Evolutionary conservation across 2,888 invertebrate genomes (phyloP), one percentile per base, ranked within the genome.

Genomic region (Phania funesta): DNA sequence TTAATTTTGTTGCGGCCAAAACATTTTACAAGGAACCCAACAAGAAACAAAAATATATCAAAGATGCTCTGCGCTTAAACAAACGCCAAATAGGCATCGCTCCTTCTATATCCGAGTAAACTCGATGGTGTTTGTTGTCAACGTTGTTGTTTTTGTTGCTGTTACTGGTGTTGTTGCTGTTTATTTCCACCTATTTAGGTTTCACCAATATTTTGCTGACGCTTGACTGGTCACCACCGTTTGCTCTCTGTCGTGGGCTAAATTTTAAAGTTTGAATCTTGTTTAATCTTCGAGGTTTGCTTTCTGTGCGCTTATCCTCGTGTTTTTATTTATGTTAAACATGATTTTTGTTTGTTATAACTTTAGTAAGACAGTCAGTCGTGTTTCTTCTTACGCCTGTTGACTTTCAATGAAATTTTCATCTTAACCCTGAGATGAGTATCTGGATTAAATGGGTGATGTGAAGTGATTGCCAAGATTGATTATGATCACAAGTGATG

Each of bases 1-100:
- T 89, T 88, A 87, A 89, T 88, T 89, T 86, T 87, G 52, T 68
- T 68, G 68, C 68, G 68, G 67, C 76, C 76, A 76, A 76, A 76
- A 76, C 60, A 52, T 76, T 76, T 75, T 76, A 60, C 67, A 76
- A 38, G 65, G 58, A 88, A 87, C 86, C 67, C 41, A 44, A 58
- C 9, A 32, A 22, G 18, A 29, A n/a, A 35, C 16, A 32, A 13
- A 18, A 29, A 20, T n/a, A 48, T 32, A 48, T 56, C 56, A 48
- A 62, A 54, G 64, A 44, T 46, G 16, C 32, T 78, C 46, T 64
- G 52, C 74, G 71, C 81, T 24, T 44, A 46, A 64, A 52, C 67
- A 78, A 70, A 62, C 38, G 70, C 46, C 44, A 65, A 54, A 56
- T 54, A 52, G 24, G 20, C 20, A 48, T 26, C 32, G 50, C 26